phyloP scores from a whole-genome alignment of 2,113 vertebrate genomes.

The Chelonoidis abingdonii region DNA sequence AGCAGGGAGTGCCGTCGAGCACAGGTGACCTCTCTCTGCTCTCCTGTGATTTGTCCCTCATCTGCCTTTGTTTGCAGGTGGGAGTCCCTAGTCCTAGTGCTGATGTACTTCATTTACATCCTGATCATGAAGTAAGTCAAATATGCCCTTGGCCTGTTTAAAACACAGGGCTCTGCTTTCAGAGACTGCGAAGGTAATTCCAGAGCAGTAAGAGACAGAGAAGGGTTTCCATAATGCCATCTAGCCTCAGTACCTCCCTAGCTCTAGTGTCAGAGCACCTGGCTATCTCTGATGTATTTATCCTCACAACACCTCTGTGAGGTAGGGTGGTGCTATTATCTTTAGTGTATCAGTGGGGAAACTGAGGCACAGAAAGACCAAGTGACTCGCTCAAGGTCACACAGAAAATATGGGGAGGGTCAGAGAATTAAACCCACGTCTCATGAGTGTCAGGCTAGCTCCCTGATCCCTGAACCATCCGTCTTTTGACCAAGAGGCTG shows the following conservation, averaged over 20 bases:
- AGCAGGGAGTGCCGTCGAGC: rapidly evolving
- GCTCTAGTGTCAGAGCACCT: neutral
- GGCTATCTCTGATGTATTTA: neutral
- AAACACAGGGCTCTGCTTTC: neutral
- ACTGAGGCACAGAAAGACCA: neutral
- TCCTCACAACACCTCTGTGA: neutral
- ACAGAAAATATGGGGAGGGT: neutral
- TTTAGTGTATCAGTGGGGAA: neutral
- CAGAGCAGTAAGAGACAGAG: neutral
- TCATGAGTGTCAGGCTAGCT: neutral
- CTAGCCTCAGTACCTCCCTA: neutral
- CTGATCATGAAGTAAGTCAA: constrained; percentile 97
- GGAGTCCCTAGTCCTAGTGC: constrained; percentile 92
- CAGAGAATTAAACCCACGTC: neutral
- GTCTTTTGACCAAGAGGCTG: neutral
- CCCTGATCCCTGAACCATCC: neutral
- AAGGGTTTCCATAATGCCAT: neutral
- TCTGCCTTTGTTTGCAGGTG: constrained; percentile 84
- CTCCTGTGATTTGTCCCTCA: neutral
- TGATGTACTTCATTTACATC: constrained; percentile 97
- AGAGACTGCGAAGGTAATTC: neutral
- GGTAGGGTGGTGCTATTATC: neutral
- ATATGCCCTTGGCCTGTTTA: rapidly evolving
- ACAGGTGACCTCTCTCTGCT: neutral
- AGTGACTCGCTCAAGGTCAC: neutral